Evolutionary conservation across 2,113 vertebrate species (phyloP).

Genomic region (Sula dactylatra): DNA sequence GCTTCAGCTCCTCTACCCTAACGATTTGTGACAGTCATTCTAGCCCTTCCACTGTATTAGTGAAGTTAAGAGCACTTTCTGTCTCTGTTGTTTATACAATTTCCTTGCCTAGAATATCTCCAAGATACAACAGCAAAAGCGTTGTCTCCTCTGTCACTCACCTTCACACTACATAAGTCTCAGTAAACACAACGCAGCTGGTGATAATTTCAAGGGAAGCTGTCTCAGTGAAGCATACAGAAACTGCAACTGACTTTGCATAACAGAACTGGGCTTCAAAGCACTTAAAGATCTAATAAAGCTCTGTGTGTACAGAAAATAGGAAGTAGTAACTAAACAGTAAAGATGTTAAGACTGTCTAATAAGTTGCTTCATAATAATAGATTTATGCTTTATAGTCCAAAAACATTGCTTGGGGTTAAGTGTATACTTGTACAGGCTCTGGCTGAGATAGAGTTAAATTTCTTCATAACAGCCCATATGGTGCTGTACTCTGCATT

Average conservation of each 20-base stretch:
- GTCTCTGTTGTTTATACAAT: neutral
- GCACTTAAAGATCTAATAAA: neutral
- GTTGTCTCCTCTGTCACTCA: neutral
- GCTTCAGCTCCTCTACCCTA: neutral
- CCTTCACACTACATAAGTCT: neutral
- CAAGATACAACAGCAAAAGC: neutral
- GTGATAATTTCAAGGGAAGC: neutral
- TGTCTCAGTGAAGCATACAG: neutral
- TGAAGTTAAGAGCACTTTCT: neutral
- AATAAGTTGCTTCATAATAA: neutral
- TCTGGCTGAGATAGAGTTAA: neutral
- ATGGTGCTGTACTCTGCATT: neutral
- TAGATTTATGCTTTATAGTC: neutral
- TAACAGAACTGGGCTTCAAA: slow-evolving; percentile 16
- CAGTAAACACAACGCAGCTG: neutral
- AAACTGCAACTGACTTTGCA: neutral
- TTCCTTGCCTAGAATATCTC: neutral
- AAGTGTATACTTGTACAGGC: neutral
- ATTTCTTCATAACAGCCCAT: neutral
- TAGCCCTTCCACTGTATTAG: neutral
- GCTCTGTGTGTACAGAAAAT: neutral
- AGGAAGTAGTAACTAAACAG: neutral
- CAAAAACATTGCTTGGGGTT: neutral
- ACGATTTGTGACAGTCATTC: neutral
- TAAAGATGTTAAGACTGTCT: neutral